Evolutionary conservation across 2,888 invertebrate species (phyloP), one percentile per base, ranked within the genome.

Genomic region (Drosophila anomelani): DNA sequence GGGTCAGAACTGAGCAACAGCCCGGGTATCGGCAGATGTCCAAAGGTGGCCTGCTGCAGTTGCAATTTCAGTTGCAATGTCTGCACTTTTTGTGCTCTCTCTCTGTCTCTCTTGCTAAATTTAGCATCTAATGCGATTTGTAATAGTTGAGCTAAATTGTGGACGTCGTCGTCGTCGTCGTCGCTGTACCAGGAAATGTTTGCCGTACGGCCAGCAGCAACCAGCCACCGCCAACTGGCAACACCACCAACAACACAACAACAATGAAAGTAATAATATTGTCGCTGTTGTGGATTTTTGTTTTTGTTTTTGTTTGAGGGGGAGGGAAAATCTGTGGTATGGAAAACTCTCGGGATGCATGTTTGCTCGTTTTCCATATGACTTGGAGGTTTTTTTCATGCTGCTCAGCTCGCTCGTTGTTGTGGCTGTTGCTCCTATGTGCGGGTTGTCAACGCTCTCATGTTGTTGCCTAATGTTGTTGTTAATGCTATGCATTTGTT

Each of bases 51-150:
- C 56, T 34, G 53, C 20, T 54, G 68, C 32, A 34, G 47, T 29
- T 51, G 64, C 23, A 34, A 38, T 60, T 34, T 20, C 62, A 44
- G 34, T 58, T 62, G 58, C 47, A 41, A 32, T 63, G 47, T 29
- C 46, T 47, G 62, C 46, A 5, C n/a, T 46, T 34, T 47, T 59
- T 34, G 20, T 51, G 34, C 36, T 59, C 26, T 51, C 26, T 4
- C 26, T 23, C 23, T 23, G 4, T 23, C 23, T 26, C 26, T 68
- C 78, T 76, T 67, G 79, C 85, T 87, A 82, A 85, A 85, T 85
- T 82, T 85, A 87, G 85, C 85, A 71, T 78, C 81, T 85, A 87
- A 85, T 85, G 82, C 85, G 85, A 85, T 85, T 87, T 85, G 84
- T 86, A 77, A 81, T 80, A 86, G 76, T 72, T 85, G 86, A 77